Evolutionary conservation across 2,888 invertebrate genomes (phyloP), one percentile per base, ranked within the genome.

Genomic region (Noctuana brunneofusca): DNA sequence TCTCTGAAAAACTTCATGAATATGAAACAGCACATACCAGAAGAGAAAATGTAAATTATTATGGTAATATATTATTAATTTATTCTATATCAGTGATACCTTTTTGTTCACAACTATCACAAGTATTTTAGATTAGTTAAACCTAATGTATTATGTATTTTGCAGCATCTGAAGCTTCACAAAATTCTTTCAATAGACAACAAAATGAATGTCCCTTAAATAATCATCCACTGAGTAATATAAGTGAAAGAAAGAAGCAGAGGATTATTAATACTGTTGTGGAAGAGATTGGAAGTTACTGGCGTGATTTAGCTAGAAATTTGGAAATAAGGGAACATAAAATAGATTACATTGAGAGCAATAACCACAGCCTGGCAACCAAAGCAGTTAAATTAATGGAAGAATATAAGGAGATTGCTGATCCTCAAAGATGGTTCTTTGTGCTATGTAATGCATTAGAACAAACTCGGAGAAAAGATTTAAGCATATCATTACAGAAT

Each of bases 271-370:
- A 79, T 66, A 85, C 78, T 41, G 74, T 91, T 1, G 72, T 71
- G 57, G 79, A 83, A 66, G 80, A 85, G 66, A 86, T 90, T 68
- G 90, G 90, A 5, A 77, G 71, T 48, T 78, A 69, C 58, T 91
- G 91, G 91, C 76, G 80, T 41, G 84, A 86, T 46, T 73, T 91
- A 6, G 90, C 79, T 16, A 82, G 91, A 65, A 83, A 81, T 65
- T 75, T 91, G 22, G 79, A 78, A n/a, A 76, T 89, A 11, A 75
- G 80, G 60, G 89, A 91, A 77, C 68, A 76, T 65, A 71, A 65
- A 1, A 90, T 91, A 62, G 84, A 89, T 70, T 75, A 84, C 20
- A 85, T 89, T 68, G 82, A 90, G 57, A 65, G 68, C 18, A 75
- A 78, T 43, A 69, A 79, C 58, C 73, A 68, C 48, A 72, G 68